A percentile compares a stretch with the other conserved stretches of the same genome.
phyloP scores from a whole-genome alignment of 2,113 vertebrate species.

The Notothenia rossii region DNA sequence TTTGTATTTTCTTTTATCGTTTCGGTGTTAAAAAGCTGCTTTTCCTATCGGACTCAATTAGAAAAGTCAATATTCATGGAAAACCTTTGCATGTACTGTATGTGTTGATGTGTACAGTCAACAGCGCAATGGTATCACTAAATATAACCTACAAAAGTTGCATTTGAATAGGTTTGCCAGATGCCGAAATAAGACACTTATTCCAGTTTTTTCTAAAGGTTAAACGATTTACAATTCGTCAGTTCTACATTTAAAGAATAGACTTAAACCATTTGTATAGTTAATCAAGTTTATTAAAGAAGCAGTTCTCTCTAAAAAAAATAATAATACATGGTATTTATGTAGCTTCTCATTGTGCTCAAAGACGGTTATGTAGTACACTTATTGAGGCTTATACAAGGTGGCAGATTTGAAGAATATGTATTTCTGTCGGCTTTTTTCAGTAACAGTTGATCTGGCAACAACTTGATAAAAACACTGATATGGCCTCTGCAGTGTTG shows the following conservation, averaged over 20 bases:
- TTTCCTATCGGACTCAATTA: not conserved
- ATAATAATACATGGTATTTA: no score
- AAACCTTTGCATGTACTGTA: not conserved
- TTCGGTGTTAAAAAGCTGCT: not conserved
- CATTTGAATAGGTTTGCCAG: no score
- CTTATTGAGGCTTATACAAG: conserved; percentile 60
- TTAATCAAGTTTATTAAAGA: conserved; percentile 77
- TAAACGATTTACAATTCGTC: no score
- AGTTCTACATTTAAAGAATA: conserved; percentile 28
- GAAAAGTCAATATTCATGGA: not conserved
- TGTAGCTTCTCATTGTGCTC: no score
- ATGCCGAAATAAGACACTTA: no score
- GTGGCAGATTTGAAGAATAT: conserved; percentile 35
- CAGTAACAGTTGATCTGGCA: conserved; percentile 15
- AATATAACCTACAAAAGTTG: no score
- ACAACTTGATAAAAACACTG: conserved; percentile 13
- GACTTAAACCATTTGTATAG: conserved; percentile 21
- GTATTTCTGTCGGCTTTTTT: conserved; percentile 20
- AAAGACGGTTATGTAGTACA: conserved; percentile 49
- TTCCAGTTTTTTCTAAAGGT: no score
- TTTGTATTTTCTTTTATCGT: not conserved
- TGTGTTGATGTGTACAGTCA: not conserved
- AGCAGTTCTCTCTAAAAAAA: conserved; percentile 48
- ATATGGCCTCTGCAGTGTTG: conserved; percentile 26
- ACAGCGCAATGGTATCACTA: not conserved